A percentile compares a stretch with the other conserved stretches of the same genome.
These are phyloP conservation scores for Holotrichia oblita DNA, from an alignment of 1,140 invertebrate species.

Conservation along the genomic window DNA sequence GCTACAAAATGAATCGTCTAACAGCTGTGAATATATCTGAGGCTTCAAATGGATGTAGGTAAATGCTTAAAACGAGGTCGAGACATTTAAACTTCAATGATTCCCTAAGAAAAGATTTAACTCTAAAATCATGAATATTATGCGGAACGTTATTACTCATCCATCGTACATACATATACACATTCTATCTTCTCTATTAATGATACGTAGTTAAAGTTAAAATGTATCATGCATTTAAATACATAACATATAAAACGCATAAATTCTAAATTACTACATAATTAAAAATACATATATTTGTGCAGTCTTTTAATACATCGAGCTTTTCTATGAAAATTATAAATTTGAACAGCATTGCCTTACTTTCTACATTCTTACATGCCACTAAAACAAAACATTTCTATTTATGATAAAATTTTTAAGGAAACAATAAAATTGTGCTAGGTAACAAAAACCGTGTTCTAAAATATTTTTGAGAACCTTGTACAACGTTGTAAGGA, in stretches of 20 bases:
- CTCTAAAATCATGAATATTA: too few species aligned
- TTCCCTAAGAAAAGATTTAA: too few species aligned
- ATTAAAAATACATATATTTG: neutral
- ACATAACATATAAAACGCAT: neutral
- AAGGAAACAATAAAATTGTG: conserved; percentile 15
- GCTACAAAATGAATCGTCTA: too few species aligned
- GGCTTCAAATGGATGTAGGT: too few species aligned
- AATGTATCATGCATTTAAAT: too few species aligned
- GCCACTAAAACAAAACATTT: neutral
- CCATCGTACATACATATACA: neutral
- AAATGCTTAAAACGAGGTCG: too few species aligned
- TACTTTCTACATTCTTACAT: conserved; percentile 27
- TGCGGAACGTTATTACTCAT: too few species aligned
- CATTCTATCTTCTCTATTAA: neutral
- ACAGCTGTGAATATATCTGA: too few species aligned
- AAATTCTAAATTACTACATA: conserved; percentile 8
- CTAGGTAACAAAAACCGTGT: neutral
- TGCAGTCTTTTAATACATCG: neutral
- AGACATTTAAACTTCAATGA: too few species aligned
- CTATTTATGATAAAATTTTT: conserved; percentile 23
- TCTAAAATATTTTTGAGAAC: conserved; percentile 24
- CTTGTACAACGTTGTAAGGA: conserved; percentile 24
- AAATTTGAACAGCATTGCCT: conserved; percentile 4
- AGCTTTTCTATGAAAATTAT: neutral
- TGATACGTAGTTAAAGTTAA: neutral